Evolutionary conservation across 2,113 vertebrate species (phyloP).

Genomic region (Dunckerocampus dactyliophorus): DNA sequence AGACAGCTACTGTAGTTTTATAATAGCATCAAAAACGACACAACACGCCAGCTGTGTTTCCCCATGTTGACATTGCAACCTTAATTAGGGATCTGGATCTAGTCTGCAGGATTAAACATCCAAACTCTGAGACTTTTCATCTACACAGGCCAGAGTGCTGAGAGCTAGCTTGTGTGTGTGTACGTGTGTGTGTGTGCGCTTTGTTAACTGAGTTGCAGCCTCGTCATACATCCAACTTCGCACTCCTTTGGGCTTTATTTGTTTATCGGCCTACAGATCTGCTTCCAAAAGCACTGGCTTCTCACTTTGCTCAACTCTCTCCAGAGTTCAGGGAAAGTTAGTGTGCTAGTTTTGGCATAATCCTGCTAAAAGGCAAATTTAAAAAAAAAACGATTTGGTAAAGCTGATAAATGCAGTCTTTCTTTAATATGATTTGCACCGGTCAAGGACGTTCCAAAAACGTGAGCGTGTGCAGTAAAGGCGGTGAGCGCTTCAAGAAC

Average conservation of each 20-base stretch:
- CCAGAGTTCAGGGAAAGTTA: background rate
- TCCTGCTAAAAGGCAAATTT: background rate
- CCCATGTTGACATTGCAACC: no score
- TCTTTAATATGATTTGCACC: background rate
- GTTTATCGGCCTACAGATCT: conserved; percentile 3
- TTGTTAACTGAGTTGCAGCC: background rate
- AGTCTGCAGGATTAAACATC: background rate
- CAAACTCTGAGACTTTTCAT: background rate
- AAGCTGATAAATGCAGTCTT: conserved; percentile 1
- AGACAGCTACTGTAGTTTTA: background rate
- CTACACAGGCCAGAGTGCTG: background rate
- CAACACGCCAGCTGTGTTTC: background rate
- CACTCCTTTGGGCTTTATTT: conserved; percentile 4
- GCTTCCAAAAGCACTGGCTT: background rate
- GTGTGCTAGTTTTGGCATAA: background rate
- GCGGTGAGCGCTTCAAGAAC: conserved; percentile 16
- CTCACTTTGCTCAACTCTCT: background rate
- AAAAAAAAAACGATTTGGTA: background rate
- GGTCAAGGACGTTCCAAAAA: conserved; percentile 4
- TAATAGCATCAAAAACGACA: background rate
- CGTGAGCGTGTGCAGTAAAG: conserved; percentile 7
- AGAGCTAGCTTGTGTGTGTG: no score
- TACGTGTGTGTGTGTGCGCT: background rate
- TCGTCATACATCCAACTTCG: background rate
- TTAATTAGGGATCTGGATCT: background rate